Conservation (phyloP, 2,113 vertebrate species). For the Paedocypris sp. region DNA sequence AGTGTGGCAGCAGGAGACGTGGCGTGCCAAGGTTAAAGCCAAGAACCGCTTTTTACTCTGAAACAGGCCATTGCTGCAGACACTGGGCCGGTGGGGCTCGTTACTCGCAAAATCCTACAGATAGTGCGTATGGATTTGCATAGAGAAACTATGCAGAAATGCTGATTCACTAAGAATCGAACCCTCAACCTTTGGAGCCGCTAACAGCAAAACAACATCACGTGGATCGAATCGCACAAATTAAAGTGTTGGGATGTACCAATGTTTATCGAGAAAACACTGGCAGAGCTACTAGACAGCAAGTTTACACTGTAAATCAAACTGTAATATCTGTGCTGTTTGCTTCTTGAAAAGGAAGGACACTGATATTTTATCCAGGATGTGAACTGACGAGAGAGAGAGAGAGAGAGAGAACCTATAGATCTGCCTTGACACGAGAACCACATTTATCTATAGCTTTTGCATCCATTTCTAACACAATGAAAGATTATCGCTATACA, state of each 20-base stretch:
- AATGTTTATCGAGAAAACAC: neutral
- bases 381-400: slow-evolving; percentile 21
- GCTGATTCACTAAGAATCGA: too few species aligned
- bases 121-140: too few species aligned
- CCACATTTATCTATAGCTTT: too few species aligned
- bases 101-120: too few species aligned
- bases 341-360: neutral
- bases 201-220: too few species aligned
- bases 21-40: slow-evolving; percentile 20
- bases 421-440: too few species aligned
- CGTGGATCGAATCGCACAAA: too few species aligned
- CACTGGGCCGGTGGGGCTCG: too few species aligned
- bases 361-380: slow-evolving; percentile 12
- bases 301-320: neutral
- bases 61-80: neutral
- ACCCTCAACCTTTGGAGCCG: neutral
- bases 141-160: too few species aligned
- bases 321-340: neutral
- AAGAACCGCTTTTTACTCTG: too few species aligned
- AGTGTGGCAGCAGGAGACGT: slow-evolving; percentile 4
- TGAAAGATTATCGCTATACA: too few species aligned
- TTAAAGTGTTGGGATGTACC: neutral
- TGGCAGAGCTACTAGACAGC: neutral
- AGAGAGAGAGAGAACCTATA: slow-evolving; percentile 19
- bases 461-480: too few species aligned